phyloP scores from a whole-genome alignment of 2,797 vertebrate genomes.

The Oreonectes daqikongensis region DNA sequence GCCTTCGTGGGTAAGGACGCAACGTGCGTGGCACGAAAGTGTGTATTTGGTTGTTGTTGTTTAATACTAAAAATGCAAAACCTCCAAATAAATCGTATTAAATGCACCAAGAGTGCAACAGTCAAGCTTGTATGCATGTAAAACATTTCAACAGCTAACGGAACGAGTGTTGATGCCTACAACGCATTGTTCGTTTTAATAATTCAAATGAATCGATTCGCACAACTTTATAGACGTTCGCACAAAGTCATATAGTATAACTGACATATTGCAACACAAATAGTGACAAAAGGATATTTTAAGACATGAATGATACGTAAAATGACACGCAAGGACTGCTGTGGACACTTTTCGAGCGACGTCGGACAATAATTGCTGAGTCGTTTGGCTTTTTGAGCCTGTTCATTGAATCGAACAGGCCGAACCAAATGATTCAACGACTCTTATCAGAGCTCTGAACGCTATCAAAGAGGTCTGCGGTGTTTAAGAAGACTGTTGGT shows the following conservation, averaged over 20 bases:
- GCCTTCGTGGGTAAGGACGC: conserved; percentile 75
- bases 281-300: neutral
- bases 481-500: neutral
- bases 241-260: no score
- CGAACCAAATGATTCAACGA: neutral
- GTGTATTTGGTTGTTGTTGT: neutral
- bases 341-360: neutral
- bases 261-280: neutral
- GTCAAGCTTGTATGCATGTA: neutral
- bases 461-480: neutral
- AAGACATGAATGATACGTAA: neutral
- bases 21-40: neutral
- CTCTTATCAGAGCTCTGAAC: neutral
- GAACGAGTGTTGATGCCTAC: neutral
- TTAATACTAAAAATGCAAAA: neutral
- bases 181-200: neutral
- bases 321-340: neutral
- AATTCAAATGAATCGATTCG: conserved; percentile 9
- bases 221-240: no score
- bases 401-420: conserved; percentile 8
- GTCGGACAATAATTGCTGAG: neutral
- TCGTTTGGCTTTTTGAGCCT: neutral
- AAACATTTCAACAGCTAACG: neutral
- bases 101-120: neutral
- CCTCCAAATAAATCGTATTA: neutral